Base-by-base conservation (phyloP, 2,888 invertebrate genomes). In the Thalpophila matura region DNA sequence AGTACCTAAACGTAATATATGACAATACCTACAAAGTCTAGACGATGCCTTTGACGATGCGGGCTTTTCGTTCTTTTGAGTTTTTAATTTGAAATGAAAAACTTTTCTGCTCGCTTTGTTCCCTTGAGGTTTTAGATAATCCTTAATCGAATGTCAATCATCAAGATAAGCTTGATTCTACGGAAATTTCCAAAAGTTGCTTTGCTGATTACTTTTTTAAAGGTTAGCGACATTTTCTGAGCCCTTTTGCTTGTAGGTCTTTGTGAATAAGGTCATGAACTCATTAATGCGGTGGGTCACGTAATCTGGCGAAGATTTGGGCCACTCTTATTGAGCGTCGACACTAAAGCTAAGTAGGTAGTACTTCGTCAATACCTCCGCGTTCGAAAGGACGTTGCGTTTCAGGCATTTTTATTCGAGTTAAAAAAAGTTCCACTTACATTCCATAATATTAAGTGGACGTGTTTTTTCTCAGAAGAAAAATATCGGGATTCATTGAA, bases 221-320 rank as follows among this genome's bases (percentile, higher is more conserved):
- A 79, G 72, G 69, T 77, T 57, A 72, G 69, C 31, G 61, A 70
- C 65, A 60, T 65, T 74, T 57, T 50, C 60, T 50, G 49, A 66
- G 66, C 58, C 69, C 61, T 71, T 74, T 54, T 31, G 37, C 51
- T 35, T 33, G 22, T 40, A 56, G 47, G 51, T 69, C 47, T 53
- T 65, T 65, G 62, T 64, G 53, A 71, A 68, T 71, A 74, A 70
- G 70, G 76, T 68, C 73, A 74, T 65, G 70, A 66, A 53, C 70
- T 72, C 68, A 74, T 83, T 81, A 80, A 66, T 51, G 29, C 47
- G 54, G 18, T 74, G 31, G 67, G 79, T 84, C 83, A 83, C 85
- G 82, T 82, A 81, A 71, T 46, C 74, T 50, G 46, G 33, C 64
- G 43, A 68, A 73, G 83, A 81, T 82, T 84, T 76, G 68, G 65